Evolutionary conservation across 2,888 invertebrate genomes (phyloP).

Genomic region (Iselma pallidipennis): DNA sequence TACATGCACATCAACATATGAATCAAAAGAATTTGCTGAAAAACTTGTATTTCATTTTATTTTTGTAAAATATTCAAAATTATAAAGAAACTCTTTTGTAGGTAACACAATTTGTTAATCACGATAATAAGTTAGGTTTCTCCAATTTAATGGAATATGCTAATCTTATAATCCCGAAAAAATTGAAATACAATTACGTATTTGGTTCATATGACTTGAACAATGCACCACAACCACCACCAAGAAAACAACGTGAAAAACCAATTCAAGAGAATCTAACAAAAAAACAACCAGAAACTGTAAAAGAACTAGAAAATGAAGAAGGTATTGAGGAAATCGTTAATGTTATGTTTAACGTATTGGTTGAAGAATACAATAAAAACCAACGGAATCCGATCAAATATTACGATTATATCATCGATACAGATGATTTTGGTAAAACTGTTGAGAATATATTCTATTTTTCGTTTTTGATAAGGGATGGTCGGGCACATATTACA

Average conservation of each 20-base stretch:
- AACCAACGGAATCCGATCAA: conserved; percentile 56
- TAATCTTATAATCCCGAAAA: conserved; percentile 41
- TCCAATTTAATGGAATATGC: conserved; percentile 46
- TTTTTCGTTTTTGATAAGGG: conserved; percentile 65
- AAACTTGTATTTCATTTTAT: conserved; percentile 55
- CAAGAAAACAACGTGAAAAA: conserved; percentile 48
- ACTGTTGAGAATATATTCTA: conserved; percentile 69
- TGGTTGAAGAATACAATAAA: conserved; percentile 55
- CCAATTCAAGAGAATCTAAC: conserved; percentile 45
- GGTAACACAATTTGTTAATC: conserved; percentile 47
- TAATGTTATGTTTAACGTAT: conserved; percentile 57
- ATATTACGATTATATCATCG: conserved; percentile 64
- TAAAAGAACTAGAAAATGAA: conserved; percentile 58
- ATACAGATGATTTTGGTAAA: conserved; percentile 63
- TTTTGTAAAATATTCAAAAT: conserved; percentile 26
- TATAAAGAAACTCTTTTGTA: conserved; percentile 39
- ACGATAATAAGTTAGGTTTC: conserved; percentile 43
- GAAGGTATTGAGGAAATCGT: conserved; percentile 64
- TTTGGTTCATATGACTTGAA: conserved; percentile 58
- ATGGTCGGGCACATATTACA: conserved; percentile 56
- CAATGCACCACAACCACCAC: conserved; percentile 45
- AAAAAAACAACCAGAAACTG: conserved; percentile 58
- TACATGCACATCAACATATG: conserved; percentile 57
- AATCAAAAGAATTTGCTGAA: conserved; percentile 56
- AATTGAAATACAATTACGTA: conserved; percentile 51